A percentile compares a stretch with the other conserved stretches of the same genome.
Evolutionary conservation across 2,113 vertebrate species (phyloP).

Genomic region (Rhinolophus ferrumequinum): DNA sequence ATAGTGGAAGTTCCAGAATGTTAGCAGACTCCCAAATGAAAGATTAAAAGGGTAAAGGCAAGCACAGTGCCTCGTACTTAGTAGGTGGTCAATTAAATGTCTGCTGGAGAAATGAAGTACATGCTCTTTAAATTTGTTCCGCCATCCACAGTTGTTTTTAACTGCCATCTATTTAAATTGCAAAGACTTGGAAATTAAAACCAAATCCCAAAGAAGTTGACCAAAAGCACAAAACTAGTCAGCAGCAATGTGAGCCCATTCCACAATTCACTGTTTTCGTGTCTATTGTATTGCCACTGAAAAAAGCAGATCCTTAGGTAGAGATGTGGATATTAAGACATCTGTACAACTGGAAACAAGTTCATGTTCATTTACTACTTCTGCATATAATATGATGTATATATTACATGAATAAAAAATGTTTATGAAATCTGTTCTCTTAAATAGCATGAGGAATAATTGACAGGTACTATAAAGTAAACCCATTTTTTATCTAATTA

Average conservation of each 20-base stretch:
- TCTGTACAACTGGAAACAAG: not conserved
- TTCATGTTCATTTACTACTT: not conserved
- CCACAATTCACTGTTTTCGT: not conserved
- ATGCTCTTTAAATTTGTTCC: not conserved
- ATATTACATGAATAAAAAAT: not conserved
- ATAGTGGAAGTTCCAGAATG: not conserved
- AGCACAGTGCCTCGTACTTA: not conserved
- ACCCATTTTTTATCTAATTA: not conserved
- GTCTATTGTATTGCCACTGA: not conserved
- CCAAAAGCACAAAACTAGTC: not conserved
- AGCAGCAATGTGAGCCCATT: not conserved
- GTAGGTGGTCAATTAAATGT: not conserved
- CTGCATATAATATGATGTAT: not conserved
- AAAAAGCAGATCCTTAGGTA: not conserved
- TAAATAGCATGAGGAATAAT: not conserved
- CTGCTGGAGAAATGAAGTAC: not conserved
- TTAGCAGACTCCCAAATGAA: slow-evolving; percentile 27
- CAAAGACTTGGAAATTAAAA: slow-evolving; percentile 43
- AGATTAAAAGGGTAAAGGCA: slow-evolving; percentile 6
- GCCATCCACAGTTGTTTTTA: not conserved
- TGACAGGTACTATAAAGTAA: not conserved
- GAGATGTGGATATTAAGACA: not conserved
- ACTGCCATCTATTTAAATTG: not conserved
- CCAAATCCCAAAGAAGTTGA: not conserved
- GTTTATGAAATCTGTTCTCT: not conserved